Conservation (phyloP, 2,113 vertebrate species). For the Ia io region DNA sequence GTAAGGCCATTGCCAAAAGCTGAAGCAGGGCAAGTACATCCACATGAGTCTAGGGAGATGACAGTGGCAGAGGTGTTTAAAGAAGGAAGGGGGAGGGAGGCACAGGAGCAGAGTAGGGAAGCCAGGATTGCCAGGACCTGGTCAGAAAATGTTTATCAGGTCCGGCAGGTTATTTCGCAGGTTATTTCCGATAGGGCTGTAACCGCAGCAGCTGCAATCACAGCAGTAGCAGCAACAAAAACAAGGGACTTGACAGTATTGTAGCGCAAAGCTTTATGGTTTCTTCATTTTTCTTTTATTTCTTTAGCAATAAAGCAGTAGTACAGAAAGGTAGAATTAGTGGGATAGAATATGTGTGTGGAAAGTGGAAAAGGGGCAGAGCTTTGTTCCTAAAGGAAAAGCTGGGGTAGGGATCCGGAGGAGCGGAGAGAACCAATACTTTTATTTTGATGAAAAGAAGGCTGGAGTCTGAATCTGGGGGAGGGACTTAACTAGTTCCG, state of each 20-base stretch:
- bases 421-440: slow-evolving; percentile 28
- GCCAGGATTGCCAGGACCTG: too few species aligned
- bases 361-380: neutral
- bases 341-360: neutral
- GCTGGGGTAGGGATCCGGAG: neutral
- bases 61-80: neutral
- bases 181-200: too few species aligned
- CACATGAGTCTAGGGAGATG: neutral
- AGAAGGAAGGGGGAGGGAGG: neutral
- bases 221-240: neutral
- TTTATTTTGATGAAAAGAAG: slow-evolving; percentile 44
- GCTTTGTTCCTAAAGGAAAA: slow-evolving; percentile 47
- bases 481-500: slow-evolving; percentile 32
- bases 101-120: neutral
- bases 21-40: neutral
- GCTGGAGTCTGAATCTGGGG: slow-evolving; percentile 36
- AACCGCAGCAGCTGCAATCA: too few species aligned
- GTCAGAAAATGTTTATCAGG: neutral
- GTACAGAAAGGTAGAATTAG: neutral
- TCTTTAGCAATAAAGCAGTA: neutral
- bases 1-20: neutral
- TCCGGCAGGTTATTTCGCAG: neutral
- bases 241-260: too few species aligned
- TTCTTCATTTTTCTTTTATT: neutral
- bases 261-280: neutral